Evolutionary conservation across 2,888 invertebrate genomes (phyloP).

Genomic region (Sesia bembeciformis): DNA sequence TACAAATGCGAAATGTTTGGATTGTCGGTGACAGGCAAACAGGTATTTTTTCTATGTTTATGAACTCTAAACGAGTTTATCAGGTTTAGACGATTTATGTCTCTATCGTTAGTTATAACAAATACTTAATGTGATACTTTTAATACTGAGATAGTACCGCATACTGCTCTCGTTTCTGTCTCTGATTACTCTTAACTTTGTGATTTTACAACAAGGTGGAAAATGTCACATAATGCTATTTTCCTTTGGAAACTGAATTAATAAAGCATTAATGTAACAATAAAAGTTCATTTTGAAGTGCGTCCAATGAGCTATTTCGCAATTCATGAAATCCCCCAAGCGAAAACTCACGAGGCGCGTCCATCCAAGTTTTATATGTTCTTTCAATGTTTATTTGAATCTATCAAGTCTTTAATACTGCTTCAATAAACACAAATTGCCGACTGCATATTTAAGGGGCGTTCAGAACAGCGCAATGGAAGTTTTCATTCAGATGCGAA

Average conservation of each 20-base stretch:
- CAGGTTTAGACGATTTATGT: not conserved
- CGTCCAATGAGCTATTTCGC: too few species aligned
- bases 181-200: too few species aligned
- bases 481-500: slow-evolving; percentile 30
- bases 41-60: not conserved
- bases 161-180: too few species aligned
- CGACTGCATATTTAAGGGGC: slow-evolving; percentile 27
- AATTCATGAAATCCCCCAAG: too few species aligned
- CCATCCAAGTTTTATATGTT: not conserved
- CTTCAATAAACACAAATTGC: slow-evolving; percentile 25
- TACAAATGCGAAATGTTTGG: not conserved
- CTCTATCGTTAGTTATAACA: not conserved
- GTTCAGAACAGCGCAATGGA: slow-evolving; percentile 17
- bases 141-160: too few species aligned
- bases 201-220: too few species aligned
- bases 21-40: not conserved
- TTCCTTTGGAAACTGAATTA: too few species aligned
- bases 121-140: too few species aligned
- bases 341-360: too few species aligned
- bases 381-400: not conserved
- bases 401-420: not conserved
- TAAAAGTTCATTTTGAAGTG: too few species aligned
- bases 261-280: too few species aligned
- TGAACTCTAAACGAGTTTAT: not conserved
- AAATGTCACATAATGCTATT: too few species aligned